These are phyloP conservation scores for Gerris lacustris DNA, from an alignment of 2,888 invertebrate genomes.

Conservation along the genomic window DNA sequence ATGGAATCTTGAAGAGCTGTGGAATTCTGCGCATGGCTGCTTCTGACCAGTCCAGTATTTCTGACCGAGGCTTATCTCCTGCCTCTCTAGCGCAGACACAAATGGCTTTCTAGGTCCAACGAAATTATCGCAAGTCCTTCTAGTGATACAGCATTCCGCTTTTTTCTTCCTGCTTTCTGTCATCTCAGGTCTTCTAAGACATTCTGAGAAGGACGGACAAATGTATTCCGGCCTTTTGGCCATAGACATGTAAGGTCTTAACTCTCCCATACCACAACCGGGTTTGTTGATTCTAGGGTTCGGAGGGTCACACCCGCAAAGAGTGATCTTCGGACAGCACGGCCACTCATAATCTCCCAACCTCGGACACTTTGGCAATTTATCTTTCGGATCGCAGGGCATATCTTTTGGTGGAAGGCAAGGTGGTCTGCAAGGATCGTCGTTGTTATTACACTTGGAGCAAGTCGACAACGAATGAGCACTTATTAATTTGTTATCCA, in stretches of 20 bases:
- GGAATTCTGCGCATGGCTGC: not conserved
- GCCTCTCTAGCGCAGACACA: not conserved
- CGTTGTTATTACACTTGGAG: not conserved
- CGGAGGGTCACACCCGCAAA: not conserved
- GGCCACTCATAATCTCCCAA: not conserved
- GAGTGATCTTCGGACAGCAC: not conserved
- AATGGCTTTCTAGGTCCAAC: constrained; percentile 1
- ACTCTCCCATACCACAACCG: not conserved
- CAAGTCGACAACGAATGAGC: not conserved
- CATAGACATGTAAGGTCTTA: not conserved
- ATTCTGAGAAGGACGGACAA: constrained; percentile 5
- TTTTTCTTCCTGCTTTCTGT: not conserved
- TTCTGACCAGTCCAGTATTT: constrained; percentile 7
- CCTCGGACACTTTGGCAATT: not conserved
- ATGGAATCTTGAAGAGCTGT: not conserved
- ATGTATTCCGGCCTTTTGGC: constrained; percentile 6
- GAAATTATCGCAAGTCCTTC: not conserved
- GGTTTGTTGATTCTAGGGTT: not conserved
- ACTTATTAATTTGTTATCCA: too few species aligned
- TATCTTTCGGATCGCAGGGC: not conserved
- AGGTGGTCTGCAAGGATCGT: not conserved
- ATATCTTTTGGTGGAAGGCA: not conserved
- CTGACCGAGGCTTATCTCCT: not conserved
- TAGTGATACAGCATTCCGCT: not conserved
- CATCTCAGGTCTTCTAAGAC: not conserved